A percentile compares a stretch with the other conserved stretches of the same genome.
Conservation (phyloP, 2,113 vertebrate genomes). For the Gymnobelideus leadbeateri region DNA sequence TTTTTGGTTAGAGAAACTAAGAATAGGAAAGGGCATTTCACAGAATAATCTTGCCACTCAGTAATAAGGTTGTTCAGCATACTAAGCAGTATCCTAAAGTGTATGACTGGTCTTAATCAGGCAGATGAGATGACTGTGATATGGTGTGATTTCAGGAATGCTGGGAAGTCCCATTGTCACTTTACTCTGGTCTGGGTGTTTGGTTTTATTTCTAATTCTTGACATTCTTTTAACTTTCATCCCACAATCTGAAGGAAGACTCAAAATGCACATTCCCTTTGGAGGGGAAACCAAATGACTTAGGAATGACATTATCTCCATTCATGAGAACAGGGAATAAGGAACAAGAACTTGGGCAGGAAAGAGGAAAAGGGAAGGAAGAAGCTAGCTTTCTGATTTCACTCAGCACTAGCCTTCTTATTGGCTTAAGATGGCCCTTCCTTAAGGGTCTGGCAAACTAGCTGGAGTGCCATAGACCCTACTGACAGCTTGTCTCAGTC, state of each 20-base stretch:
- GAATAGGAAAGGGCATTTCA: neutral
- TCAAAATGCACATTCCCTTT: neutral
- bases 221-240: neutral
- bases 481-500: neutral
- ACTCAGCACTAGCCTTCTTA: neutral
- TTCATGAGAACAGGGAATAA: neutral
- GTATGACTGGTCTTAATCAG: neutral
- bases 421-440: neutral
- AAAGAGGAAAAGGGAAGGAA: neutral
- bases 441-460: neutral
- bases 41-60: neutral
- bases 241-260: neutral
- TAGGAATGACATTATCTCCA: neutral
- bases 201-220: neutral
- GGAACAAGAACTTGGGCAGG: neutral
- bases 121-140: neutral
- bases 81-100: neutral
- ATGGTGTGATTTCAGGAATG: neutral
- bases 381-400: neutral
- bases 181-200: neutral
- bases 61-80: neutral
- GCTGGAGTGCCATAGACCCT: neutral
- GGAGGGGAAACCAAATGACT: neutral
- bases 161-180: neutral
- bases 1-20: neutral